Evolutionary conservation across 2,888 invertebrate species (phyloP).

Genomic region (Eupsilia transversa): DNA sequence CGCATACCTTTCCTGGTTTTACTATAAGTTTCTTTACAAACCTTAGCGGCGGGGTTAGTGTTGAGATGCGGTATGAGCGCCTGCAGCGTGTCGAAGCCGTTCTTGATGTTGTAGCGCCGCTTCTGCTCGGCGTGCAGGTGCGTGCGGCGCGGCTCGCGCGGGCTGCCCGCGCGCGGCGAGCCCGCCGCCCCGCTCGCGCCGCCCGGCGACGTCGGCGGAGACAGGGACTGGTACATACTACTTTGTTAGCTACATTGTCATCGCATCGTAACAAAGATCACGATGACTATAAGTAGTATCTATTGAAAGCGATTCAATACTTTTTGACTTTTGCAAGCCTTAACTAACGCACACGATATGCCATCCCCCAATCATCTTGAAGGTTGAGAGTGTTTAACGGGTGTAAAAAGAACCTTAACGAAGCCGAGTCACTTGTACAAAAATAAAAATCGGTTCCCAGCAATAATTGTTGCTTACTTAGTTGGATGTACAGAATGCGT

Average conservation of each 20-base stretch:
- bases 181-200: constrained; percentile 77
- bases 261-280: neutral
- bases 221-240: constrained; percentile 75
- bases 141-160: constrained; percentile 94
- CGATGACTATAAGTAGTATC: neutral
- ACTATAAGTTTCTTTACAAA: constrained; percentile 69
- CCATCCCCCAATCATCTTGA: neutral
- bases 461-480: neutral
- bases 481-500: neutral
- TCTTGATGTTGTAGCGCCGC: constrained; percentile 98
- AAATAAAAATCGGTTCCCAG: neutral
- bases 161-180: constrained; percentile 79
- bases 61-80: constrained; percentile 97
- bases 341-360: neutral
- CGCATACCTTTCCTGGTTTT: neutral
- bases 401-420: neutral
- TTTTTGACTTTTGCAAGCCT: neutral
- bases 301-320: neutral
- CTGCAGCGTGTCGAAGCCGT: constrained; percentile 98
- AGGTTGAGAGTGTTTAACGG: neutral
- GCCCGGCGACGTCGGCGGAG: constrained; percentile 92
- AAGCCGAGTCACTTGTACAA: neutral
- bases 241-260: neutral
- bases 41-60: constrained; percentile 97
- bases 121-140: constrained; percentile 99